These are phyloP conservation scores for Caenorhabditis inopinata DNA, from an alignment of 1,140 invertebrate species.

Conservation along the genomic window DNA sequence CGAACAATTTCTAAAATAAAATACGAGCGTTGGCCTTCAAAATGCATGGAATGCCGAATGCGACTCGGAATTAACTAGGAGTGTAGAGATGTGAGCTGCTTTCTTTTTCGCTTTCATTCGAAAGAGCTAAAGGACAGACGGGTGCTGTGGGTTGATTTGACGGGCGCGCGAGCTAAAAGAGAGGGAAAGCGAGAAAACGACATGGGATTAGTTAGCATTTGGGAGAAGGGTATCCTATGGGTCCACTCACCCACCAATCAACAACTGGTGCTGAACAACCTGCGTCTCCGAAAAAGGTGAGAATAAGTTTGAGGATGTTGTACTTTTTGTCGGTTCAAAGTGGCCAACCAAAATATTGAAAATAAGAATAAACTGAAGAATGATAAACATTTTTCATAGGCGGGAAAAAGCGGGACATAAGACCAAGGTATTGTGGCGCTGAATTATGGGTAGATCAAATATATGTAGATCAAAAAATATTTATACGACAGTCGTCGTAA, in stretches of 20 bases:
- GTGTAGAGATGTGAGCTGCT: slow-evolving; percentile 24
- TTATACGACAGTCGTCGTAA: too few relatives aligned
- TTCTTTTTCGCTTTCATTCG: background rate
- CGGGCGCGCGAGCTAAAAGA: slow-evolving; percentile 4
- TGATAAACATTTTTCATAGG: too few relatives aligned
- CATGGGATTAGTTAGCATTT: slow-evolving; percentile 6
- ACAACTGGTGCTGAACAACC: background rate
- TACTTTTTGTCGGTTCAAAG: too few relatives aligned
- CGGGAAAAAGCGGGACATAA: too few relatives aligned
- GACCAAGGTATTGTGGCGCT: too few relatives aligned
- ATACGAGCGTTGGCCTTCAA: background rate
- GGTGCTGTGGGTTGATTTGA: slow-evolving; percentile 8
- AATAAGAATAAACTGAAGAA: too few relatives aligned
- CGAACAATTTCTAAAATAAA: background rate
- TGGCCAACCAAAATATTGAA: too few relatives aligned
- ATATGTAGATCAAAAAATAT: too few relatives aligned
- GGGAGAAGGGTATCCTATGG: background rate
- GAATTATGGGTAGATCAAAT: too few relatives aligned
- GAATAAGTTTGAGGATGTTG: too few relatives aligned
- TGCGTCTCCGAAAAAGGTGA: background rate
- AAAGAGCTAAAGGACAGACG: slow-evolving; percentile 28
- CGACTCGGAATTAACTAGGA: slow-evolving; percentile 18
- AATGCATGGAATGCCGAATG: slow-evolving; percentile 26
- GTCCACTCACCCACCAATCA: background rate
- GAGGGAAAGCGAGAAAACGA: background rate